Conservation (phyloP, 2,888 invertebrate genomes). For the Argyresthia albistria region DNA sequence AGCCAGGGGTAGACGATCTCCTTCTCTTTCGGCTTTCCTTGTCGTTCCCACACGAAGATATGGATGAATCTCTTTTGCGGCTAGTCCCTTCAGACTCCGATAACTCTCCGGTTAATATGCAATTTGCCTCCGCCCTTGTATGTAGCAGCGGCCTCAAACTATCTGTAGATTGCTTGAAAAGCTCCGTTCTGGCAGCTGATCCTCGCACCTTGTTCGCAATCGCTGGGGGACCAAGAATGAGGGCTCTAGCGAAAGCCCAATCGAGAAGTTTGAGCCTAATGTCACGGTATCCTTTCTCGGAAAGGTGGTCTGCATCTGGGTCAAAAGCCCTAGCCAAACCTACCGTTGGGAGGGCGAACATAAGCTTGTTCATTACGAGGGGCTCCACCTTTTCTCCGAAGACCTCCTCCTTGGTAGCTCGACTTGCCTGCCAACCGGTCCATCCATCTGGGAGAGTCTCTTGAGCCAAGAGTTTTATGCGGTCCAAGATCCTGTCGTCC, state of each 20-base stretch:
- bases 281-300: conserved; percentile 12
- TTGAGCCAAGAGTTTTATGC: no score
- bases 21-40: no score
- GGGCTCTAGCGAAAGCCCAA: conserved; percentile 14
- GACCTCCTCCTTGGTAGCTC: conserved; percentile 1
- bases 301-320: conserved; percentile 10
- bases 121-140: not conserved
- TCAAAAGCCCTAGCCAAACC: conserved; percentile 1
- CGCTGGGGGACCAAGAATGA: conserved; percentile 11
- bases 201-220: conserved; percentile 11
- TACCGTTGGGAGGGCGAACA: conserved; percentile 2
- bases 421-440: not conserved
- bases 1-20: no score
- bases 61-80: not conserved
- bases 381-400: conserved; percentile 3
- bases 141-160: not conserved
- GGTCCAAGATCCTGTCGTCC: conserved; percentile 1
- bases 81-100: not conserved
- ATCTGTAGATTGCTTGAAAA: not conserved
- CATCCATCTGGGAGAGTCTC: conserved; percentile 3
- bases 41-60: no score
- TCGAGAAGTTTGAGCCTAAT: conserved; percentile 13
- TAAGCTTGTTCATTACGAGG: conserved; percentile 2
- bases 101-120: not conserved
- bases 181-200: conserved; percentile 7